A percentile compares a stretch with the other conserved stretches of the same genome.
These are phyloP conservation scores for Acronicta leporina DNA, from an alignment of 2,888 invertebrate species.

Conservation along the genomic window DNA sequence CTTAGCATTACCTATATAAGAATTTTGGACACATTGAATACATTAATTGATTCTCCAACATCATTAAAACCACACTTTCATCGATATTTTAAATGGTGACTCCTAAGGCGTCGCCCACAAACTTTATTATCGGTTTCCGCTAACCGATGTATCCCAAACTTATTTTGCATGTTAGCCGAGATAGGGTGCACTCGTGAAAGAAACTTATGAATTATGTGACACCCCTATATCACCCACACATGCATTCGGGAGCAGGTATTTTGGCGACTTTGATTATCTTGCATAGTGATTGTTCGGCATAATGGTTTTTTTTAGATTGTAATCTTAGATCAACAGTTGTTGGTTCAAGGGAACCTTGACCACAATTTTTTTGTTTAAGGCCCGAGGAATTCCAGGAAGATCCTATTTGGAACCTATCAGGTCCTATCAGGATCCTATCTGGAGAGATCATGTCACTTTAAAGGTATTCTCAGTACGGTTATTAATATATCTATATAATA, in stretches of 20 bases:
- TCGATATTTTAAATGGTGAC: slow-evolving; percentile 48
- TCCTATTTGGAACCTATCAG: too few relatives aligned
- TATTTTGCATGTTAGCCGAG: slow-evolving; percentile 84
- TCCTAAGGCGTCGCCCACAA: slow-evolving; percentile 50
- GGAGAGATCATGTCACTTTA: too few relatives aligned
- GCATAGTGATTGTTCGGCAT: not conserved
- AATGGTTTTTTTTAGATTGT: not conserved
- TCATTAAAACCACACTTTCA: slow-evolving; percentile 6
- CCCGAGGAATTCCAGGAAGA: too few relatives aligned
- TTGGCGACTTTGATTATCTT: slow-evolving; percentile 34
- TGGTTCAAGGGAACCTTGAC: too few relatives aligned
- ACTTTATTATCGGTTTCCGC: slow-evolving; percentile 80
- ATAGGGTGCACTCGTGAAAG: slow-evolving; percentile 80
- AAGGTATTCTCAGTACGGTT: too few relatives aligned
- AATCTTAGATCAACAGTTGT: too few relatives aligned
- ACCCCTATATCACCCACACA: slow-evolving; percentile 30
- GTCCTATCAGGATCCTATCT: too few relatives aligned
- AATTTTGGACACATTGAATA: too few relatives aligned
- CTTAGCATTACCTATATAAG: too few relatives aligned
- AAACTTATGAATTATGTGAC: slow-evolving; percentile 82
- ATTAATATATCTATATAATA: too few relatives aligned
- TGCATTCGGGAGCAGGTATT: slow-evolving; percentile 1
- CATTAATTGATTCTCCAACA: not conserved
- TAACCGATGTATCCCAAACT: slow-evolving; percentile 80
- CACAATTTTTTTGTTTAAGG: too few relatives aligned